phyloP scores from a whole-genome alignment of 2,113 vertebrate species.

The Eulemur macaco region DNA sequence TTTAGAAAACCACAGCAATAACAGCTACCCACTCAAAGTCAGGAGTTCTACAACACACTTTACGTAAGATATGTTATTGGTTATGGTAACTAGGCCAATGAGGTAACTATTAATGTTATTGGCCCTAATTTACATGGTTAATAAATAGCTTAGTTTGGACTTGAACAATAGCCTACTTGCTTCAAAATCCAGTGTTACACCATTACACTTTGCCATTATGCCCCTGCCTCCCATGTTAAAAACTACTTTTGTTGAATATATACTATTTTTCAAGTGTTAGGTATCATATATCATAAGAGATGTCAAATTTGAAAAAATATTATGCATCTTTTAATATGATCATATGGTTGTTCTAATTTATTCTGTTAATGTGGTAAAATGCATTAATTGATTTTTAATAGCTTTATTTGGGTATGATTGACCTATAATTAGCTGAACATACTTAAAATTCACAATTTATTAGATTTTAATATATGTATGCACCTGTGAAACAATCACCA shows the following conservation, averaged over 20 bases:
- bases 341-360: conserved; percentile 19
- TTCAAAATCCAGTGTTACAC: background rate
- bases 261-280: background rate
- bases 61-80: background rate
- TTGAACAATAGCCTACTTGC: background rate
- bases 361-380: conserved; percentile 17
- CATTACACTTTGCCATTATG: background rate
- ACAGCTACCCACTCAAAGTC: background rate
- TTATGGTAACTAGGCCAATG: background rate
- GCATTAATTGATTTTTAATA: conserved; percentile 56
- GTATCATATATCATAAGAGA: background rate
- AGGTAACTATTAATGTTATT: background rate
- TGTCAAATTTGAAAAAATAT: conserved; percentile 22
- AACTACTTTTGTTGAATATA: background rate
- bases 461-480: conserved; percentile 35
- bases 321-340: background rate
- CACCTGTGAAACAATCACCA: conserved; percentile 26
- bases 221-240: background rate
- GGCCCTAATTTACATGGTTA: background rate
- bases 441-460: conserved; percentile 57
- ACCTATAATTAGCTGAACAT: conserved; percentile 20
- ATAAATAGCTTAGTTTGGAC: background rate
- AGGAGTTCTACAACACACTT: background rate
- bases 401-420: conserved; percentile 29
- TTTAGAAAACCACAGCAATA: conserved; percentile 9